Evolutionary conservation across 2,113 vertebrate species (phyloP).

Genomic region (Gymnogyps californianus): DNA sequence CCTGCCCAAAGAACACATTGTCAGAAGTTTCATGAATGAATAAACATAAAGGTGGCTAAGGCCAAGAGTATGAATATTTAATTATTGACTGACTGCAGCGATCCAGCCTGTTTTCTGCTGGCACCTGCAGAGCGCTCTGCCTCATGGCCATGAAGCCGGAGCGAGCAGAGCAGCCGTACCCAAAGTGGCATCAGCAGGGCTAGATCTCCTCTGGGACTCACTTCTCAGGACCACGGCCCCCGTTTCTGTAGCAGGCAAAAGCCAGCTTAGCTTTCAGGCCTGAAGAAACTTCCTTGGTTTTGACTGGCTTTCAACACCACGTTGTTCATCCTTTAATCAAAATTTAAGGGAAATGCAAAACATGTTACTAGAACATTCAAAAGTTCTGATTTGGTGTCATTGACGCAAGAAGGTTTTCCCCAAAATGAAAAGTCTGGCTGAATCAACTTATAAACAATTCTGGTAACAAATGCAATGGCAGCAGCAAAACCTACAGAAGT

Average conservation of each 20-base stretch:
- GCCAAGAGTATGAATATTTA: not conserved
- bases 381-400: not conserved
- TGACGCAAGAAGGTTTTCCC: not conserved
- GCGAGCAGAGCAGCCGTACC: not conserved
- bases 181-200: not conserved
- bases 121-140: not conserved
- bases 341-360: not conserved
- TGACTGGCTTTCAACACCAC: not conserved
- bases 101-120: not conserved
- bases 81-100: not conserved
- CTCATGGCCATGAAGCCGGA: fast-evolving
- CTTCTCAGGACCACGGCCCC: not conserved
- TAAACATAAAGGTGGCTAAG: not conserved
- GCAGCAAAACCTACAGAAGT: not conserved
- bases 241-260: not conserved
- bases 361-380: not conserved
- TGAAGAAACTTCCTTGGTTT: not conserved
- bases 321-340: fast-evolving
- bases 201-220: not conserved
- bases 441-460: not conserved
- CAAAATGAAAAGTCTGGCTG: not conserved
- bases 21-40: not conserved
- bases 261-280: not conserved
- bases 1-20: fast-evolving
- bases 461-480: not conserved